Conservation (phyloP, 2,888 invertebrate genomes). For the Aspidiotus rigidus region DNA sequence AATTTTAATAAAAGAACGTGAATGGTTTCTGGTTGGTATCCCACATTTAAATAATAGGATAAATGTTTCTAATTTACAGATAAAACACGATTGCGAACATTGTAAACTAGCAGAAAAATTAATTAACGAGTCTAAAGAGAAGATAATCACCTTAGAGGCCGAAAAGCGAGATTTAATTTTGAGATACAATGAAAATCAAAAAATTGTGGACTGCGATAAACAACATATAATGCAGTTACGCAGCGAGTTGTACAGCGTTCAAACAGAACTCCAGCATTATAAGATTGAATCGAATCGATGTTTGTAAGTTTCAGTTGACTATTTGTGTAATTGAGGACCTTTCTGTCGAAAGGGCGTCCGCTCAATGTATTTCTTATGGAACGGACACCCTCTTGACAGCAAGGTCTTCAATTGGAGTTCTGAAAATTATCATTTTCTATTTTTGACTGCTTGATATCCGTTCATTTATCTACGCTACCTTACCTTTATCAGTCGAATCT, state of each 20-base stretch:
- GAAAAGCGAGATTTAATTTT: neutral
- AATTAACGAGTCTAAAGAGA: neutral
- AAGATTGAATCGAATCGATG: slow-evolving; percentile 6
- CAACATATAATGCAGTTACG: slow-evolving; percentile 7
- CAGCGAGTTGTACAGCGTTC: neutral
- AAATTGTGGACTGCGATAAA: neutral
- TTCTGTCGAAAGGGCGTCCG: too few relatives aligned
- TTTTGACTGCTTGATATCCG: too few relatives aligned
- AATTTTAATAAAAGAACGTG: too few relatives aligned
- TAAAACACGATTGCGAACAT: slow-evolving; percentile 3
- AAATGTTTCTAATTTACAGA: neutral
- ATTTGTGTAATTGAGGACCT: too few relatives aligned
- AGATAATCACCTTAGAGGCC: neutral
- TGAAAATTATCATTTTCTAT: too few relatives aligned
- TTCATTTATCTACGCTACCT: too few relatives aligned
- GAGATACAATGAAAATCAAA: neutral
- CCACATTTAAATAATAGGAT: too few relatives aligned
- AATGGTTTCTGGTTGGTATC: too few relatives aligned
- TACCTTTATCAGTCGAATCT: too few relatives aligned
- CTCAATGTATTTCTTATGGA: too few relatives aligned
- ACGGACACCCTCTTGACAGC: too few relatives aligned
- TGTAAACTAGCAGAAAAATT: slow-evolving; percentile 6
- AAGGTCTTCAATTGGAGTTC: too few relatives aligned
- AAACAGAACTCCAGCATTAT: slow-evolving; percentile 7
- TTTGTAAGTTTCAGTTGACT: neutral